phyloP scores from a whole-genome alignment of 2,888 invertebrate genomes.

The Nomada fucata region DNA sequence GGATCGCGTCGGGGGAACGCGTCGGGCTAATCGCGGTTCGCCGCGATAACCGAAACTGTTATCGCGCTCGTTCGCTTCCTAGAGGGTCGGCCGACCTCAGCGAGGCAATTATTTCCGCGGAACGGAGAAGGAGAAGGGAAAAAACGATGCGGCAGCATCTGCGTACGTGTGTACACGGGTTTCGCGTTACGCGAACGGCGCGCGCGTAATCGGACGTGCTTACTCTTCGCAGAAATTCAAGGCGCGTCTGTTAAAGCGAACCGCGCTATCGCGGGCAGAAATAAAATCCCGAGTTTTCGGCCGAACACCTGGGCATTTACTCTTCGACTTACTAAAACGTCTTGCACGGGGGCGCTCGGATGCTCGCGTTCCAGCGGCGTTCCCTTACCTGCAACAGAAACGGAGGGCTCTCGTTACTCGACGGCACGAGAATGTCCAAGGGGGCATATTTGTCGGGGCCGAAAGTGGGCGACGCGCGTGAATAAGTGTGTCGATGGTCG shows the following conservation, averaged over 20 bases:
- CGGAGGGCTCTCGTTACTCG: neutral
- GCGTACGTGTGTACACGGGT: constrained; percentile 39
- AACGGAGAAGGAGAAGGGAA: constrained; percentile 18
- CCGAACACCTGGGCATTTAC: neutral
- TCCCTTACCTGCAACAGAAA: constrained; percentile 68
- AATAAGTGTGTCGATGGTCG: constrained; percentile 18
- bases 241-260: constrained; percentile 48
- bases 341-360: neutral
- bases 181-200: constrained; percentile 59
- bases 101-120: constrained; percentile 48
- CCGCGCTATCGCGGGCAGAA: constrained; percentile 1
- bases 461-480: neutral
- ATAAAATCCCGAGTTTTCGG: constrained; percentile 1
- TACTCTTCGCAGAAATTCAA: constrained; percentile 58
- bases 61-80: constrained; percentile 59
- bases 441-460: constrained; percentile 42
- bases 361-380: neutral
- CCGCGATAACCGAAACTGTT: constrained; percentile 60
- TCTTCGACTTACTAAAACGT: constrained; percentile 25
- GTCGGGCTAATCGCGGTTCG: constrained; percentile 57
- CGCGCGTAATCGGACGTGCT: constrained; percentile 58
- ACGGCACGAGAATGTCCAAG: neutral
- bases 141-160: constrained; percentile 40
- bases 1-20: constrained; percentile 34
- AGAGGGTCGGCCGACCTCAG: constrained; percentile 34